These are phyloP conservation scores for Alfaro cultratus DNA, from an alignment of 2,797 vertebrate species.

Conservation along the genomic window DNA sequence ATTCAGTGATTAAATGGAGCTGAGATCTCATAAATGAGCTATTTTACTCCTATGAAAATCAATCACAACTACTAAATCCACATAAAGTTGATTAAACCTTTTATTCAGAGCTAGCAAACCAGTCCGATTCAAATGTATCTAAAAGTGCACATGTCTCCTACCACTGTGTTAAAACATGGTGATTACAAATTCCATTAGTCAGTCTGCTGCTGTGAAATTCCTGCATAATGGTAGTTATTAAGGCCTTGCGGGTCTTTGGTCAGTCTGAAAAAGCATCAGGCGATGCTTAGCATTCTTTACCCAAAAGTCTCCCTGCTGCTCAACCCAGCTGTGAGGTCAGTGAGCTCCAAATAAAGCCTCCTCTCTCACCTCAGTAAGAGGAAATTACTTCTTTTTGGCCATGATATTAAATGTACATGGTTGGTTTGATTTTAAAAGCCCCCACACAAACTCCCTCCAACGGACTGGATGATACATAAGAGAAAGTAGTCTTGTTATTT, in stretches of 20 bases:
- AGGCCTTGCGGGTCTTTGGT: slow-evolving; percentile 45
- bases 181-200: slow-evolving; percentile 62
- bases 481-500: slow-evolving; percentile 11
- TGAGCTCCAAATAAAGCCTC: slow-evolving; percentile 56
- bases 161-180: slow-evolving; percentile 31
- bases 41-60: slow-evolving; percentile 10
- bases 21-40: background rate
- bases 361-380: slow-evolving; percentile 42
- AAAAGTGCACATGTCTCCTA: slow-evolving; percentile 35
- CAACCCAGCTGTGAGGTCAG: slow-evolving; percentile 55
- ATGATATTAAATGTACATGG: slow-evolving; percentile 58
- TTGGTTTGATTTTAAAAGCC: slow-evolving; percentile 51
- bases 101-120: slow-evolving; percentile 2
- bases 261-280: slow-evolving; percentile 38
- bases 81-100: slow-evolving; percentile 19
- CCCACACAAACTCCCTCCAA: slow-evolving; percentile 26
- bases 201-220: slow-evolving; percentile 38
- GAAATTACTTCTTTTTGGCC: slow-evolving; percentile 57
- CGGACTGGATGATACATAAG: slow-evolving; percentile 22
- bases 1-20: background rate
- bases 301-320: slow-evolving; percentile 34
- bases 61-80: slow-evolving; percentile 13
- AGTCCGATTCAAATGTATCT: slow-evolving; percentile 30
- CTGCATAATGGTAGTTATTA: slow-evolving; percentile 58
- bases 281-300: slow-evolving; percentile 22